Evolutionary conservation across 2,797 vertebrate genomes (phyloP).

Genomic region (Myiothlypis chrysogaster): DNA sequence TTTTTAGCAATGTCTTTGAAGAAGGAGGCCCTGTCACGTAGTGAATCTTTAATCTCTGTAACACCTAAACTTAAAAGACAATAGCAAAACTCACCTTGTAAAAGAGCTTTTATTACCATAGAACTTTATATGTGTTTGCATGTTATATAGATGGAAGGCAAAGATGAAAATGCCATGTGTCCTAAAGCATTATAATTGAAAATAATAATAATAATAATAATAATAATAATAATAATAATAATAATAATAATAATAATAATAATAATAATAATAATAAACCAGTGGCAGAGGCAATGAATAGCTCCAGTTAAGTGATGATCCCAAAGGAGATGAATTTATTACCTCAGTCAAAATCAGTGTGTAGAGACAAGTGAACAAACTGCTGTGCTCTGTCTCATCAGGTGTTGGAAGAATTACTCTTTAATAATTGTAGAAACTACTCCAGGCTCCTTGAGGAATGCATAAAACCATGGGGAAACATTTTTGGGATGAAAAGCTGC

Average conservation of each 20-base stretch:
- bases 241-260: too few species aligned
- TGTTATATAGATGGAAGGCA: background rate
- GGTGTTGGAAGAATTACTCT: background rate
- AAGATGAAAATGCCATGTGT: rapidly evolving
- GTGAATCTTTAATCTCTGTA: background rate
- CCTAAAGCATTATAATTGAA: background rate
- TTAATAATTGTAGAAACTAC: background rate
- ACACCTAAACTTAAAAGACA: background rate
- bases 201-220: background rate
- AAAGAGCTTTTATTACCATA: background rate
- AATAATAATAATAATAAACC: too few species aligned
- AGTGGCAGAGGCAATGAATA: background rate
- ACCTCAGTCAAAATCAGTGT: background rate
- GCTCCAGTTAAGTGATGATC: background rate
- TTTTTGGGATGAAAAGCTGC: background rate
- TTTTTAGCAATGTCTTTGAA: background rate
- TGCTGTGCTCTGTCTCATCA: background rate
- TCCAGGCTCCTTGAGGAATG: background rate
- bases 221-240: too few species aligned
- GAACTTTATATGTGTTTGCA: background rate
- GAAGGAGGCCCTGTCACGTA: background rate
- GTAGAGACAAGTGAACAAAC: background rate
- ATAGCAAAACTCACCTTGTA: background rate
- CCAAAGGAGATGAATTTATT: background rate
- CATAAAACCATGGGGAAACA: background rate